Evolutionary conservation across 2,113 vertebrate species (phyloP), one percentile per base, ranked within the genome.

Genomic region (Chaetodon auriga): DNA sequence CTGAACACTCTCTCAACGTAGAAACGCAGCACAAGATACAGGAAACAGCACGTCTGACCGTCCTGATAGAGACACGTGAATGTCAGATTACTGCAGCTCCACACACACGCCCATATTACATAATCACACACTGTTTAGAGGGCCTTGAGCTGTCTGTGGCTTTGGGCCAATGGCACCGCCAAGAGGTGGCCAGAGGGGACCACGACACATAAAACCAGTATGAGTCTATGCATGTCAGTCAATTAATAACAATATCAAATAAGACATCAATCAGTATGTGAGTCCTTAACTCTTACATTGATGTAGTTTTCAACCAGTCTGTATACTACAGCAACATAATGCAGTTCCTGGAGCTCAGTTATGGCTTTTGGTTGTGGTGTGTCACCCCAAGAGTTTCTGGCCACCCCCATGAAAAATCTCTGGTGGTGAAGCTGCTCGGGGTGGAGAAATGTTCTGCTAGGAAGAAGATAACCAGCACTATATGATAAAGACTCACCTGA

Each of bases 1-100:
- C 90, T 94, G 94, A 99, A 99, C 58, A 99, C 97, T 21, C 92
- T 96, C 91, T 97, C 95, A 81, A 98, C 62, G 0, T 98, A 99
- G 95, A 99, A 98, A 8, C 87, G 92, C 73, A 98, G 92, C 83
- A 99, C 84, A 4, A 95, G 95, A 1, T 78, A 95, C 58, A 96
- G 64, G 81, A 98, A 90, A 15, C 98, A 99, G 90, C 98, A 99
- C 0, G 88, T 95, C 6, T 98, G 97, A 85, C 84, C 83, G 0
- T 86, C 87, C 97, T 97, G 83, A 54, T 16, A 25, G 75, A 62
- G 82, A 84, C 23, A 58, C 3, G 41, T 0, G 0, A 54, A 75
- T 21, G 61, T 77, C 53, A 78, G 41, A 41, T 51, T 36, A 66
- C 7, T 73, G n/a, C 51, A 71, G 21, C 15, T 36, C 25, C 35